Evolutionary conservation across 2,797 vertebrate genomes (phyloP).

Genomic region (Enteromius unitaeniatus): DNA sequence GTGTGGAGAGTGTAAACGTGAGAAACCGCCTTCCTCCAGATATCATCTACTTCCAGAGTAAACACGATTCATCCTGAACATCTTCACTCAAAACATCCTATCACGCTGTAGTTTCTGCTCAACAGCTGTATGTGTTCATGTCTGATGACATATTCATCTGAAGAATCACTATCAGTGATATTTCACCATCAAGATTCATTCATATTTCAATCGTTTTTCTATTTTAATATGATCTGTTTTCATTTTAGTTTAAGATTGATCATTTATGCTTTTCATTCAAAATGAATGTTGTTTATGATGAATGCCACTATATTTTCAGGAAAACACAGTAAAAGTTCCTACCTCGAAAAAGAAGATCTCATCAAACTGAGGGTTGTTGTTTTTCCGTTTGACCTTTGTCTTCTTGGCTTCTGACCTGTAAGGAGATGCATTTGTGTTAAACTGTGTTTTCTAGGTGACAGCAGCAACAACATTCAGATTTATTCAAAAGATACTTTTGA

Average conservation of each 20-base stretch:
- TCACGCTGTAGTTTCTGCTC: background rate
- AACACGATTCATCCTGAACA: background rate
- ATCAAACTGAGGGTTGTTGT: constrained; percentile 97
- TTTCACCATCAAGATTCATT: background rate
- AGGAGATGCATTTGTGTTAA: background rate
- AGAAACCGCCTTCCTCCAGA: constrained; percentile 33
- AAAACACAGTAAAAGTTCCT: constrained; percentile 7
- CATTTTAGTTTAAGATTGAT: too few relatives aligned
- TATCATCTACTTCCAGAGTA: background rate
- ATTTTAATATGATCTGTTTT: too few relatives aligned
- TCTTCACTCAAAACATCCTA: background rate
- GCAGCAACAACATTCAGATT: too few relatives aligned
- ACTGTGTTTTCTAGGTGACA: background rate
- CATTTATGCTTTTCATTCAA: too few relatives aligned
- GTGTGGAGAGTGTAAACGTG: constrained; percentile 23
- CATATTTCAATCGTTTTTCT: background rate
- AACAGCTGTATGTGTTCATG: background rate
- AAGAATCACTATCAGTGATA: background rate
- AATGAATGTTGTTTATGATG: too few relatives aligned
- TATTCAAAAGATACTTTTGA: background rate
- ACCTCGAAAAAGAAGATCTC: constrained; percentile 99
- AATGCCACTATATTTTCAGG: too few relatives aligned
- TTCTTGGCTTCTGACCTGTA: constrained; percentile 95
- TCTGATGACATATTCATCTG: background rate
- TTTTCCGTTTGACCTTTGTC: constrained; percentile 98